These are phyloP conservation scores for Datnioides undecimradiatus DNA, from an alignment of 2,113 vertebrate species.

Conservation along the genomic window DNA sequence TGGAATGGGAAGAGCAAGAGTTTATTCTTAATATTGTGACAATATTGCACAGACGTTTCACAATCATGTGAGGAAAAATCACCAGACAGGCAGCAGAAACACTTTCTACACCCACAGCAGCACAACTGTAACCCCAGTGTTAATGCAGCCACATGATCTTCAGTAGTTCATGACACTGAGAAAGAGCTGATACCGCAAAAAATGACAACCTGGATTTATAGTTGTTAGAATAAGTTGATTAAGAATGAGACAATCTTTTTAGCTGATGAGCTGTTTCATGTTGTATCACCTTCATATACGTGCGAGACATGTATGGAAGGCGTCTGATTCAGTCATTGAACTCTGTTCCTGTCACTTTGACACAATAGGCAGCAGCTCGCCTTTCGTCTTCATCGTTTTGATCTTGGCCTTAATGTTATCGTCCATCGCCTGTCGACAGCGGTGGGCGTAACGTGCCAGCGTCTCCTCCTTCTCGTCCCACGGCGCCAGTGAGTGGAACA, in stretches of 20 bases:
- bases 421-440: constrained; percentile 79
- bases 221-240: not conserved
- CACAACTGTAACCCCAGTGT: not conserved
- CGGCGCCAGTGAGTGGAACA: constrained; percentile 71
- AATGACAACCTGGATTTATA: not conserved
- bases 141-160: not conserved
- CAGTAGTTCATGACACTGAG: not conserved
- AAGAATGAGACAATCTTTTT: not conserved
- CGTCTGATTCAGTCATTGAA: not conserved
- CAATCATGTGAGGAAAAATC: not conserved
- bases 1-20: not conserved
- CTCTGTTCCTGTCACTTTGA: constrained; percentile 32
- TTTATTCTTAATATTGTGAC: not conserved
- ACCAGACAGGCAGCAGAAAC: not conserved
- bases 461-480: constrained; percentile 82
- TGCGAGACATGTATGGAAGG: not conserved
- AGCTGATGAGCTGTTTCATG: not conserved
- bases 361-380: constrained; percentile 76
- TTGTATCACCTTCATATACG: not conserved
- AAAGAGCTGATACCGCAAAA: not conserved
- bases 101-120: not conserved
- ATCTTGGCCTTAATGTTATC: constrained; percentile 78
- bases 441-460: constrained; percentile 73
- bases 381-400: constrained; percentile 77
- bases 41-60: not conserved